Evolutionary conservation across 2,888 invertebrate species (phyloP).

Genomic region (Cinara cedri): DNA sequence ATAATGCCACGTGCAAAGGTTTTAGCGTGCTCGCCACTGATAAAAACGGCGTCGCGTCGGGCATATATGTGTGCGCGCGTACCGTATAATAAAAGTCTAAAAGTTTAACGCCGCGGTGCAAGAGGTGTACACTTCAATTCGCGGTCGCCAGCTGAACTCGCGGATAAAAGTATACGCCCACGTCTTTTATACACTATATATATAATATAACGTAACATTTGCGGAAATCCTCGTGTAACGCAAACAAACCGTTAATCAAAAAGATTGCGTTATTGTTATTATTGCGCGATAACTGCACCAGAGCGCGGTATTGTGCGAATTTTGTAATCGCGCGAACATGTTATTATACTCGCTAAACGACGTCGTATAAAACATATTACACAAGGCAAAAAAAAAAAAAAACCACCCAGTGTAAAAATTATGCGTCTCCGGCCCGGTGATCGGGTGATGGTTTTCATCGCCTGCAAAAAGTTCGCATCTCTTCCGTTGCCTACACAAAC

Average conservation of each 20-base stretch:
- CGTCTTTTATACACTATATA: neutral
- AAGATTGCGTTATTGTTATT: conserved; percentile 49
- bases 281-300: conserved; percentile 38
- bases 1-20: neutral
- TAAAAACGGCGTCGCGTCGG: conserved; percentile 31
- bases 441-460: conserved; percentile 30
- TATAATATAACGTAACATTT: neutral
- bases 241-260: conserved; percentile 57
- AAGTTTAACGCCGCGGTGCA: conserved; percentile 21
- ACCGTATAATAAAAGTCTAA: conserved; percentile 37
- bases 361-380: neutral
- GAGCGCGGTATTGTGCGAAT: conserved; percentile 4
- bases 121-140: conserved; percentile 20
- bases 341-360: conserved; percentile 9
- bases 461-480: conserved; percentile 18
- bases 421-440: conserved; percentile 10
- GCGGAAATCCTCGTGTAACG: conserved; percentile 39
- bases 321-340: conserved; percentile 16
- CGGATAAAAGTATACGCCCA: conserved; percentile 41
- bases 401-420: conserved; percentile 8
- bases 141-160: conserved; percentile 35
- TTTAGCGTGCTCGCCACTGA: conserved; percentile 37
- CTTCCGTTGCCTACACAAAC: neutral
- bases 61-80: neutral
- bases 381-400: conserved; percentile 18